Conservation (phyloP, 2,113 vertebrate species). For the Sorex araneus region DNA sequence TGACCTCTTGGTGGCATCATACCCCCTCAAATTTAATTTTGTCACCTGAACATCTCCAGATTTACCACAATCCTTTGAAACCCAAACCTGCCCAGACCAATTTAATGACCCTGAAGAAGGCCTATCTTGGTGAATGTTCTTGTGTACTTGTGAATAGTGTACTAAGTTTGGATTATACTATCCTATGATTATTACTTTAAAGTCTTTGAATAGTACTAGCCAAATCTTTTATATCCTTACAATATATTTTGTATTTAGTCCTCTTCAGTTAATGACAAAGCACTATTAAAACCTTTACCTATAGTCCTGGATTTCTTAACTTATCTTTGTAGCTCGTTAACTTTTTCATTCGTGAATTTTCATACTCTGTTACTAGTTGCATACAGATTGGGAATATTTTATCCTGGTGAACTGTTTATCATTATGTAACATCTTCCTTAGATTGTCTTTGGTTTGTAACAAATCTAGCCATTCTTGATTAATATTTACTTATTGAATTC, state of each 20-base stretch:
- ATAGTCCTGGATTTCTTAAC: not conserved
- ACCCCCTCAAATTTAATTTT: too few relatives aligned
- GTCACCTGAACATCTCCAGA: too few relatives aligned
- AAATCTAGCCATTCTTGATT: too few relatives aligned
- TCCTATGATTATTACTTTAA: too few relatives aligned
- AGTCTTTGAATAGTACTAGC: not conserved
- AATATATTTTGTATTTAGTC: not conserved
- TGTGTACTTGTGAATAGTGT: not conserved
- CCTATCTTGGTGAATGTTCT: slow-evolving; percentile 6
- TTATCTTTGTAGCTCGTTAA: not conserved
- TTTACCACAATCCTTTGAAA: too few relatives aligned
- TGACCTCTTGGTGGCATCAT: too few relatives aligned
- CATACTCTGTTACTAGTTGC: not conserved
- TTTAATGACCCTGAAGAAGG: too few relatives aligned
- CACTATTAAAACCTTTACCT: not conserved
- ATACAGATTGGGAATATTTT: not conserved
- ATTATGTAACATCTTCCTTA: slow-evolving; percentile 38
- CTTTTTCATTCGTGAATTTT: not conserved
- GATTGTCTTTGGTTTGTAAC: not conserved
- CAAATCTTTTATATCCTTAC: not conserved
- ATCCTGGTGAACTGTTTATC: not conserved
- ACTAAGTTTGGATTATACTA: not conserved
- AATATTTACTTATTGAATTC: too few relatives aligned
- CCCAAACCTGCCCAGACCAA: too few relatives aligned
- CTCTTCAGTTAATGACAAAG: slow-evolving; percentile 9